Base-by-base conservation (phyloP, 2,797 vertebrate species). In the Sebastes nivosus region DNA sequence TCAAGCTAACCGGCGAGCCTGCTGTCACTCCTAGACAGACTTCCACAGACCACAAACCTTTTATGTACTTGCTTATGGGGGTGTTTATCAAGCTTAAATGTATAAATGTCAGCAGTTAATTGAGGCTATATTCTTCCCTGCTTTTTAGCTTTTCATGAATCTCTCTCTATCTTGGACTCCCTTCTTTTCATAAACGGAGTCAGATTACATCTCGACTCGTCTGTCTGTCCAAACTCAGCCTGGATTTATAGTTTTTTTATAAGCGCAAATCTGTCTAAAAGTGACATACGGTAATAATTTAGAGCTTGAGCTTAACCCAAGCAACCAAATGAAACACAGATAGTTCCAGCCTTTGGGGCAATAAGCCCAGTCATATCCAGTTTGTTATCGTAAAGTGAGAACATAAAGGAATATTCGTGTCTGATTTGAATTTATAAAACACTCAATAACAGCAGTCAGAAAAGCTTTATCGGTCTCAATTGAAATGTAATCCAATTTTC, bases 91-190 rank as follows among this genome's bases (percentile, higher is more conserved):
- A 76, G 68, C 80, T 61, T 68, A 14, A 78, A 82, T 81, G 60
- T 81, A 88, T 82, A 81, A 88, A 87, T 86, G 82, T 85, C 85
- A 81, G 73, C 82, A 60, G 68, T 83, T 85, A 83, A 89, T 73
- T 81, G 72, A 84, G 11, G 46, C 69, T 78, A 85, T 83, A 68
- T 81, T 77, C 46, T 27, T 77, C 38, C 55, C 24, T 79, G 77
- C 76, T 73, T 12, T 12, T 12, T 46, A n/a, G 67, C 38, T 79
- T 57, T 55, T 46, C 80, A 88, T 82, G 60, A 79, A 67, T 78
- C 36, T 75, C 36, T 75, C 16, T 84, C 71, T 86, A 81, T 89
- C 92, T 90, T 72, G 58, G 73, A 84, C 72, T 63, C 71, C 64
- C 16, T 52, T 77, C 80, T 87, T 42, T 89, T 88, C 83, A 87